Conservation (phyloP, 2,113 vertebrate genomes). For the Ailurus styani region DNA sequence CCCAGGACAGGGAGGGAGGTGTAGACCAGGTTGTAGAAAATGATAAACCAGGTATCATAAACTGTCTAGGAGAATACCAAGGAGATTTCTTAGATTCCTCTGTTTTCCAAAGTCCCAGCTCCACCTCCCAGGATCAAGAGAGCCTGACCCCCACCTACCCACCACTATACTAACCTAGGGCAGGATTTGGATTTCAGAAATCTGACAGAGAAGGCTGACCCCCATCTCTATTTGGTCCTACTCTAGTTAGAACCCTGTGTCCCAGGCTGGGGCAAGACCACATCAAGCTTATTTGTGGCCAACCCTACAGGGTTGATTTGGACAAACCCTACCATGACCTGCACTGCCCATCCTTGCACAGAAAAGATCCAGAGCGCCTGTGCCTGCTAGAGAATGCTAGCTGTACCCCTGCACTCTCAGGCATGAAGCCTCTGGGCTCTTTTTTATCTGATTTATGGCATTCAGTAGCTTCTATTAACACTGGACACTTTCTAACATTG, state of each 20-base stretch:
- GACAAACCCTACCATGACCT: background rate
- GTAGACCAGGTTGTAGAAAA: constrained; percentile 94
- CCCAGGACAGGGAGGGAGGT: constrained; percentile 93
- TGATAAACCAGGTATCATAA: constrained; percentile 97
- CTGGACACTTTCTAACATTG: background rate
- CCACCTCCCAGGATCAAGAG: background rate
- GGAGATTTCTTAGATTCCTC: background rate
- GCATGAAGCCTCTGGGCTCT: background rate
- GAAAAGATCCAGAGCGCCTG: background rate
- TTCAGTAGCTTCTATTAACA: background rate
- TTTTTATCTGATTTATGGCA: constrained; percentile 2
- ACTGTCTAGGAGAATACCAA: constrained; percentile 85
- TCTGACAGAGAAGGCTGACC: background rate
- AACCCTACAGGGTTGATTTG: background rate
- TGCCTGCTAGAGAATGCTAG: background rate
- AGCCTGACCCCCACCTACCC: background rate
- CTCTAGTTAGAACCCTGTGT: background rate
- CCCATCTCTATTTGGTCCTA: background rate
- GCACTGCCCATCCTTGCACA: background rate
- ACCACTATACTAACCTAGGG: background rate
- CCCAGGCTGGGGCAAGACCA: background rate
- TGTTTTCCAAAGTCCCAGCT: background rate
- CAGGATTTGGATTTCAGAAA: background rate
- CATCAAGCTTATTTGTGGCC: background rate
- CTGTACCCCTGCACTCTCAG: background rate